phyloP scores from a whole-genome alignment of 2,888 invertebrate genomes.

The Tipula helvola region DNA sequence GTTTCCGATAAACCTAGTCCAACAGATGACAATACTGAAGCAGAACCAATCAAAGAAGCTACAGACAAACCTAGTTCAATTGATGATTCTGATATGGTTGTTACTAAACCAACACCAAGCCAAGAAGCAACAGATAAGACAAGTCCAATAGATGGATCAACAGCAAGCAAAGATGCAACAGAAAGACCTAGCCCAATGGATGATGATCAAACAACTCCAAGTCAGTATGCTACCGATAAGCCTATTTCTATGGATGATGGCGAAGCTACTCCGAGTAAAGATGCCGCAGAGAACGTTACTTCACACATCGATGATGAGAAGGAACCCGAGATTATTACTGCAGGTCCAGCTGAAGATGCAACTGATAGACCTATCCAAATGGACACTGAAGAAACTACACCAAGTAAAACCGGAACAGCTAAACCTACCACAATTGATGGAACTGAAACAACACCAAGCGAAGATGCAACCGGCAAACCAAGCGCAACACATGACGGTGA shows the following conservation, averaged over 20 bases:
- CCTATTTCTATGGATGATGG: neutral
- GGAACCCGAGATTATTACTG: neutral
- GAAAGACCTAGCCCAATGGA: neutral
- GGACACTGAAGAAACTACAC: neutral
- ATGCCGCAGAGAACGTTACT: slow-evolving; percentile 7
- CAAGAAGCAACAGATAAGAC: neutral
- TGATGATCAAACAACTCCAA: neutral
- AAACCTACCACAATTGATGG: slow-evolving; percentile 11
- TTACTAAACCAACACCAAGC: neutral
- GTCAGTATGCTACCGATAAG: neutral
- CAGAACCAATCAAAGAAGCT: neutral
- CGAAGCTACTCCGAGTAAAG: neutral
- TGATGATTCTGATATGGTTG: neutral
- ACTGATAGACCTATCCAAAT: slow-evolving; percentile 11
- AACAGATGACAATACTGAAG: neutral
- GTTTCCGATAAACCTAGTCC: neutral
- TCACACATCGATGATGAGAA: neutral
- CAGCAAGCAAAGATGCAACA: neutral
- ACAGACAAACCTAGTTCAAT: neutral
- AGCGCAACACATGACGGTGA: neutral
- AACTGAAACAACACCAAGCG: slow-evolving; percentile 14
- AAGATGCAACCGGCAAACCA: slow-evolving; percentile 14
- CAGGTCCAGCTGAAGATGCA: neutral
- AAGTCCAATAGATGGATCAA: neutral
- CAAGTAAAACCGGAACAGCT: neutral